Evolutionary conservation across 2,888 invertebrate species (phyloP).

Genomic region (Drosophila algonquin): DNA sequence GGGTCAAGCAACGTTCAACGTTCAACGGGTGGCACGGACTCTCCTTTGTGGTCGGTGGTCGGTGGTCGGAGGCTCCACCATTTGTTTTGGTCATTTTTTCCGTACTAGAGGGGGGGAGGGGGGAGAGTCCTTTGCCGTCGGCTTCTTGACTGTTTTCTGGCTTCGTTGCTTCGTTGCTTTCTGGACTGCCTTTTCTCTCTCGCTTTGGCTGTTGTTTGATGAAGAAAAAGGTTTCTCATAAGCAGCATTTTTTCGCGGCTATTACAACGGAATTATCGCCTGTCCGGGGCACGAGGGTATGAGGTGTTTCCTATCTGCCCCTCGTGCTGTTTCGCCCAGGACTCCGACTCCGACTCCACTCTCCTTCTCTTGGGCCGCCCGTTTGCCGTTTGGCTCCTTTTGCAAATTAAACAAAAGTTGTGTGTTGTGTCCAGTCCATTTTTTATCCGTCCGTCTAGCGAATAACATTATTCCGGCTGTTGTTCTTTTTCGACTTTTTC

Average conservation of each 20-base stretch:
- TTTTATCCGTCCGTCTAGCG: slow-evolving; percentile 36
- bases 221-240: slow-evolving; percentile 29
- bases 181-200: background rate
- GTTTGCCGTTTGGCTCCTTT: slow-evolving; percentile 12
- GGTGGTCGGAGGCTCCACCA: slow-evolving; percentile 33
- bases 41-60: background rate
- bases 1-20: slow-evolving; percentile 59
- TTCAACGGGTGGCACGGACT: slow-evolving; percentile 2
- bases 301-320: slow-evolving; percentile 12
- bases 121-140: background rate
- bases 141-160: slow-evolving; percentile 23
- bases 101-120: too few species aligned
- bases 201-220: slow-evolving; percentile 40
- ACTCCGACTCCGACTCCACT: background rate
- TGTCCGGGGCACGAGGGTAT: slow-evolving; percentile 3
- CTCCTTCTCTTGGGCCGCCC: background rate
- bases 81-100: slow-evolving; percentile 69
- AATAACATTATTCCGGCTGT: slow-evolving; percentile 47
- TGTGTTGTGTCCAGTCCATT: slow-evolving; percentile 1
- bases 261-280: slow-evolving; percentile 75
- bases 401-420: slow-evolving; percentile 74
- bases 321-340: slow-evolving; percentile 1
- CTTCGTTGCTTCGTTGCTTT: background rate
- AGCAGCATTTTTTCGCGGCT: slow-evolving; percentile 65
- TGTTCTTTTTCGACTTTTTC: slow-evolving; percentile 44